phyloP scores from a whole-genome alignment of 2,113 vertebrate genomes.

The Gymnogyps californianus region DNA sequence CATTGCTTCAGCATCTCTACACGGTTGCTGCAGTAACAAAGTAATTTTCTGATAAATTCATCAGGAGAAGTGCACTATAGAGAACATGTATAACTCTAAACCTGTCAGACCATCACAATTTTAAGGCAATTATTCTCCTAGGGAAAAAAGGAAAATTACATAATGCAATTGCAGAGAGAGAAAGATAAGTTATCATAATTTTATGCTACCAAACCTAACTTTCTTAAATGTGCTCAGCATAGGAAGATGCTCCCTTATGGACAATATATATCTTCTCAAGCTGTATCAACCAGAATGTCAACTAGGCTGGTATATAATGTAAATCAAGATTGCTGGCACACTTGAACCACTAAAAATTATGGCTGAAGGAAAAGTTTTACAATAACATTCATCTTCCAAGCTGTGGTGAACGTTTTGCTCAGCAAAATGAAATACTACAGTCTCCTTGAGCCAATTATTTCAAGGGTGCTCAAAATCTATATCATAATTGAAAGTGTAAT shows the following conservation, averaged over 20 bases:
- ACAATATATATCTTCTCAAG: not conserved
- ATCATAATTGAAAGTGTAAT: not conserved
- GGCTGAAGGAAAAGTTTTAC: not conserved
- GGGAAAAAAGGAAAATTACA: slow-evolving; percentile 16
- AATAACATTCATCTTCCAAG: not conserved
- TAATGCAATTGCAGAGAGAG: not conserved
- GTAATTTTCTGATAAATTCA: slow-evolving; percentile 63
- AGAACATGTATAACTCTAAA: slow-evolving; percentile 43
- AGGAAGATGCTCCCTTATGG: not conserved
- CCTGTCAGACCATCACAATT: slow-evolving; percentile 34
- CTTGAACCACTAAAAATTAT: not conserved
- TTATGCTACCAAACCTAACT: not conserved
- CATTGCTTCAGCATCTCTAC: not conserved
- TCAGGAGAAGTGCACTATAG: slow-evolving; percentile 39
- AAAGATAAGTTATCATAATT: slow-evolving; percentile 22
- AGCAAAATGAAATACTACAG: not conserved
- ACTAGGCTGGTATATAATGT: not conserved
- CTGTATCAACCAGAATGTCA: not conserved
- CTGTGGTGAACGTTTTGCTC: not conserved
- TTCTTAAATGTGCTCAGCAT: not conserved
- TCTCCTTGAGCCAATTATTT: not conserved
- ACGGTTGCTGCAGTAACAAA: slow-evolving; percentile 54
- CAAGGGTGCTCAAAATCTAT: not conserved
- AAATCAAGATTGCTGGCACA: not conserved
- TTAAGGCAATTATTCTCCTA: slow-evolving; percentile 27